Conservation (phyloP, 2,797 vertebrate species). For the Scarus forsteni region DNA sequence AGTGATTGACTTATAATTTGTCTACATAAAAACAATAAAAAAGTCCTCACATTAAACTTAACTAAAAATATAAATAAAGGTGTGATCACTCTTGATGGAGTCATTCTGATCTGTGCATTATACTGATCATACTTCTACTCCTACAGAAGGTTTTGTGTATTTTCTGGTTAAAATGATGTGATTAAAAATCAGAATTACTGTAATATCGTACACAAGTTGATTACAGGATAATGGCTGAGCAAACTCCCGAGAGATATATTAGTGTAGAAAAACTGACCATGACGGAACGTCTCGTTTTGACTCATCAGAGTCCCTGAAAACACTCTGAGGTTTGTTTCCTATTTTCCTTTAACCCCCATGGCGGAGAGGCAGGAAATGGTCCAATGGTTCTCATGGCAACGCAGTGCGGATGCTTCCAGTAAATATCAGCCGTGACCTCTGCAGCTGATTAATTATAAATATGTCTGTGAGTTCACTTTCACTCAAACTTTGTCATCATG, state of each 20-base stretch:
- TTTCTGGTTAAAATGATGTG: neutral
- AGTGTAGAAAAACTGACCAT: neutral
- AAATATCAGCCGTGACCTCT: slow-evolving; percentile 38
- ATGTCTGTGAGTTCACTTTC: neutral
- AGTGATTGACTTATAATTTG: too few relatives aligned
- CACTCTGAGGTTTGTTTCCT: neutral
- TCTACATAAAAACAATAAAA: too few relatives aligned
- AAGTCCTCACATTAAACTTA: too few relatives aligned
- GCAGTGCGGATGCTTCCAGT: neutral
- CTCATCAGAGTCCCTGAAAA: neutral
- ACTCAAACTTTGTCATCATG: neutral
- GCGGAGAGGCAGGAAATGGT: slow-evolving; percentile 22
- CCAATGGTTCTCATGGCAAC: slow-evolving; percentile 6
- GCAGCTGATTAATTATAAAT: slow-evolving; percentile 9
- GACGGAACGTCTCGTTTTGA: neutral
- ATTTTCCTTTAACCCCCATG: neutral
- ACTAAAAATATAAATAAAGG: too few relatives aligned
- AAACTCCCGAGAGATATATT: neutral
- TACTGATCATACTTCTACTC: neutral
- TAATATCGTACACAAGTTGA: neutral
- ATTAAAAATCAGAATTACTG: neutral
- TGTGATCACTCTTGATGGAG: too few relatives aligned
- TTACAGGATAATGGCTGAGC: neutral
- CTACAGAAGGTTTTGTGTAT: neutral
- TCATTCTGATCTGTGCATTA: too few relatives aligned